Evolutionary conservation across 2,113 vertebrate species (phyloP).

Genomic region (Pseudonaja textilis): DNA sequence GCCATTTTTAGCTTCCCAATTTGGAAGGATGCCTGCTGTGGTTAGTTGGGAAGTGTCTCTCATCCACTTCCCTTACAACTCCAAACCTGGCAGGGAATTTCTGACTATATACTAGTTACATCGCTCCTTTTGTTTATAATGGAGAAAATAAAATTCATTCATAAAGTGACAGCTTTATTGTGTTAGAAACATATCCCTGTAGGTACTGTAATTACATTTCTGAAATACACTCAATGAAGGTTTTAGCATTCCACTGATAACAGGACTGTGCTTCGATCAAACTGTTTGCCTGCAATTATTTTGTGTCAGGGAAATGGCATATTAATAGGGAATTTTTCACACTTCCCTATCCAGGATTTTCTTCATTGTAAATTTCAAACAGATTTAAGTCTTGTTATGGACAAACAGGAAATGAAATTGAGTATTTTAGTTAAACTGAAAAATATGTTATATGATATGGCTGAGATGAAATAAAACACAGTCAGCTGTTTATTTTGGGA

Average conservation of each 20-base stretch:
- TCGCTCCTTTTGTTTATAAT: not conserved
- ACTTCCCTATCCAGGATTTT: not conserved
- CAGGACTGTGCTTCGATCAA: constrained; percentile 41
- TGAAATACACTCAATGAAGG: constrained; percentile 29
- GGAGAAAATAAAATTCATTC: not conserved
- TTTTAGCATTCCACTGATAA: constrained; percentile 36
- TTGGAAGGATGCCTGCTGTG: constrained; percentile 30
- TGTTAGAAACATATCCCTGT: not conserved
- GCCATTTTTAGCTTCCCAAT: constrained; percentile 43
- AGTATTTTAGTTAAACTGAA: constrained; percentile 8
- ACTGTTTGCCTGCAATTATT: constrained; percentile 36
- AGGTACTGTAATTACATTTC: constrained; percentile 7
- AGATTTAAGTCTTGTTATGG: not conserved
- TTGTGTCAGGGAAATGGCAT: constrained; percentile 37
- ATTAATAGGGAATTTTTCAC: constrained; percentile 36
- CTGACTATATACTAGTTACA: not conserved
- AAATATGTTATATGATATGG: constrained; percentile 38
- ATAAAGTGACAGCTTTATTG: not conserved
- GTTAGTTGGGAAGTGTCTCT: constrained; percentile 27
- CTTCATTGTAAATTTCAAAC: not conserved
- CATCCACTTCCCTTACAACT: constrained; percentile 43
- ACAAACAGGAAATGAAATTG: not conserved
- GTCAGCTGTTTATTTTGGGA: constrained; percentile 49
- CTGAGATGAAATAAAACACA: constrained; percentile 45
- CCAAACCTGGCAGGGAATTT: constrained; percentile 29